Percentiles rank a stretch among this genome's conserved stretches.
These are phyloP conservation scores for Calameuta filiformis DNA, from an alignment of 2,888 invertebrate genomes.

Conservation along the genomic window DNA sequence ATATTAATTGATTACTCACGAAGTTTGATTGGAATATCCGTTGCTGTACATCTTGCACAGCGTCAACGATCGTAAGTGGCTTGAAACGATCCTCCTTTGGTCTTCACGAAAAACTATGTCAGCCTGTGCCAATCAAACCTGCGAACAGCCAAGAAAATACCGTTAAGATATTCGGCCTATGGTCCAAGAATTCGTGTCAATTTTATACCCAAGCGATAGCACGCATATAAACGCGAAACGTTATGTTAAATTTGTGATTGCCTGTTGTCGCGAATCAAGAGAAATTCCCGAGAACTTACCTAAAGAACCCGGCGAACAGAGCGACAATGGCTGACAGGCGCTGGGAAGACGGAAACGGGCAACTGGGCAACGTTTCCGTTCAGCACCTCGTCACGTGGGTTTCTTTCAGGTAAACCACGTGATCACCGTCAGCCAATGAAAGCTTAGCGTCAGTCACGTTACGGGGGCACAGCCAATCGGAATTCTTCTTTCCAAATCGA, in stretches of 20 bases:
- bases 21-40: slow-evolving; percentile 59
- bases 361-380: slow-evolving; percentile 50
- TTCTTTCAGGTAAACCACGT: slow-evolving; percentile 27
- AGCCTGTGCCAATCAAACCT: slow-evolving; percentile 56
- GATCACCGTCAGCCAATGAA: slow-evolving; percentile 21
- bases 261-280: neutral
- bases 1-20: slow-evolving; percentile 48
- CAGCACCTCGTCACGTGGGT: slow-evolving; percentile 26
- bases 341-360: slow-evolving; percentile 61
- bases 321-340: slow-evolving; percentile 62
- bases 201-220: neutral
- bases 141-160: slow-evolving; percentile 23
- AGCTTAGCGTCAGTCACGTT: slow-evolving; percentile 29
- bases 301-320: slow-evolving; percentile 60
- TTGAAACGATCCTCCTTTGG: neutral
- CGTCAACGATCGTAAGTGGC: slow-evolving; percentile 2
- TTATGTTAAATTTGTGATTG: neutral
- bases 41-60: slow-evolving; percentile 56
- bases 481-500: neutral
- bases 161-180: neutral
- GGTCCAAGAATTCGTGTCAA: neutral
- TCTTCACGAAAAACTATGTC: slow-evolving; percentile 35
- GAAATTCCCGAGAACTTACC: slow-evolving; percentile 38
- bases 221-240: neutral
- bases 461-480: slow-evolving; percentile 30